Base-by-base conservation (phyloP, 2,113 vertebrate genomes). In the Arvicanthis niloticus region DNA sequence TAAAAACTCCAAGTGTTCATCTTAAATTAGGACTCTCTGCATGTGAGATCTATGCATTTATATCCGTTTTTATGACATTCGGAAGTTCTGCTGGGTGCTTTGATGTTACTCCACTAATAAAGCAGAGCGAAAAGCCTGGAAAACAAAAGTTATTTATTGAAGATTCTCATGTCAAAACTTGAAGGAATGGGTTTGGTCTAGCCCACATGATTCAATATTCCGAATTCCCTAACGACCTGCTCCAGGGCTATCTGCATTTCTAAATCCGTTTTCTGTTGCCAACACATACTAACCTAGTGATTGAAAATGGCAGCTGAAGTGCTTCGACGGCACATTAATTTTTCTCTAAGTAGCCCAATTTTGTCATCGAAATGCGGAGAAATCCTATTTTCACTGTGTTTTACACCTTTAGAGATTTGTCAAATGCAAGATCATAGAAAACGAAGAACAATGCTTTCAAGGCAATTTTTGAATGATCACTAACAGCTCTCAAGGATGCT, bases 31-130 rank as follows among this genome's bases (percentile, higher is more conserved):
- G 97, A 98, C 98, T 98, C 98, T 96, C 95, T 97, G 93, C 91
- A 97, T 97, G 91, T 96, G 96, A 98, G 98, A 99, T 98, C 97
- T 96, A 70, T 98, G 98, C 98, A 98, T 98, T 99, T 98, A 98
- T 96, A 98, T 98, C 99, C 98, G 98, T 98, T 98, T 98, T 99
- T 99, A 98, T 98, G 98, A 98, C 99, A 99, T 99, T 98, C 98
- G 97, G 97, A 98, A 98, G 98, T 99, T 98, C 98, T 99, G 98
- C 98, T 99, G 98, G 98, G 98, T 98, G 94, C 98, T 99, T 99
- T 99, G 99, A 99, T 99, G 98, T 98, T 75, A 97, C 97, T 97
- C 97, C 97, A 97, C 98, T 98, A 99, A 98, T 97, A 97, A 98
- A 97, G 73, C 96, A 93, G 86, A 78, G 89, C 89, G 96, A 98